Conservation (phyloP, 2,113 vertebrate genomes). For the Myrmophylax atrothorax region DNA sequence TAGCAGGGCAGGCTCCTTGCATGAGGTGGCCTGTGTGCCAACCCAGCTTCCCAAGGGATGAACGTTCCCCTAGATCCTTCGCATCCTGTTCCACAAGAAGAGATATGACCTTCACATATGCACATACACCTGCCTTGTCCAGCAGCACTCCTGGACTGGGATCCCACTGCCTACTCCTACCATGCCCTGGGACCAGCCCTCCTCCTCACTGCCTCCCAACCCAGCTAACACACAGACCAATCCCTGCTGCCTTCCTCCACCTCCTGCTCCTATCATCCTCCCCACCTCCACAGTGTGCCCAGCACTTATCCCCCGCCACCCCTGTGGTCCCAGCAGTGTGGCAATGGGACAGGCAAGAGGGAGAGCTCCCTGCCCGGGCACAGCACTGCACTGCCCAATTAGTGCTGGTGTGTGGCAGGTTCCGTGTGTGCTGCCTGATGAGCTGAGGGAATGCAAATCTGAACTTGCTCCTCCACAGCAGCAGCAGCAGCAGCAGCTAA, state of each 20-base stretch:
- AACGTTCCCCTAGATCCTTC: not conserved
- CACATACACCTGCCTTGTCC: not conserved
- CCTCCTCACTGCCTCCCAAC: not conserved
- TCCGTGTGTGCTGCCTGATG: slow-evolving; percentile 53
- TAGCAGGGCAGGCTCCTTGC: not conserved
- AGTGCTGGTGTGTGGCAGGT: slow-evolving; percentile 33
- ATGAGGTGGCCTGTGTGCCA: not conserved
- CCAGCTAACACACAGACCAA: rapidly evolving
- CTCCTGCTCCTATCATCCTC: rapidly evolving
- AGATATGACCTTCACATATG: rapidly evolving
- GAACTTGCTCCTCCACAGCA: slow-evolving; percentile 60
- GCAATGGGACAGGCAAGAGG: not conserved
- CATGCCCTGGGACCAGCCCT: not conserved
- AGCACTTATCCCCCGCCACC: rapidly evolving
- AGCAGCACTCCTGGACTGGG: not conserved
- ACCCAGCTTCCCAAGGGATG: not conserved
- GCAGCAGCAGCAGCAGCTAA: slow-evolving; percentile 78
- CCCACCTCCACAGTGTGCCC: rapidly evolving
- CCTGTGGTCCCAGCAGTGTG: rapidly evolving
- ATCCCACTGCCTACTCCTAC: not conserved
- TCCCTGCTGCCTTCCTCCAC: not conserved
- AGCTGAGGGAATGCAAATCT: slow-evolving; percentile 77
- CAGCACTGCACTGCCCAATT: not conserved
- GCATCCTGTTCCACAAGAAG: rapidly evolving
- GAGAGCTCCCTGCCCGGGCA: not conserved